Percentiles rank a stretch among this genome's conserved stretches.
Evolutionary conservation across 1,140 invertebrate genomes (phyloP).

Genomic region (Brachionus paranguensis): DNA sequence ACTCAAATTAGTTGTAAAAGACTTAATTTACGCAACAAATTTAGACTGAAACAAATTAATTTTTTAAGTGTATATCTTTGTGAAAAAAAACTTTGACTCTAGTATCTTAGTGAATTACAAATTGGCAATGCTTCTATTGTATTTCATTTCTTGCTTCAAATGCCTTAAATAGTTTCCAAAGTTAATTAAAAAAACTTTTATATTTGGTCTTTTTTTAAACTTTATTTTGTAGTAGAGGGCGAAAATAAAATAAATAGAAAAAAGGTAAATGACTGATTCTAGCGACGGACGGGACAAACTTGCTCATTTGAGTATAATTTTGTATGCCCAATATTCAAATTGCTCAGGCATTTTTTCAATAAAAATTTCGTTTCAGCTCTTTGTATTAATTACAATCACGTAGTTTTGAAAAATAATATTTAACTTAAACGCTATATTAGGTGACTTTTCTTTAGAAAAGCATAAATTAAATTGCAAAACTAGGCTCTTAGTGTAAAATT

Average conservation of each 20-base stretch:
- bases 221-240: background rate
- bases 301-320: background rate
- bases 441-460: slow-evolving; percentile 18
- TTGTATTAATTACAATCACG: slow-evolving; percentile 34
- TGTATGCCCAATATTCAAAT: background rate
- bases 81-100: background rate
- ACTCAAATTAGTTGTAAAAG: background rate
- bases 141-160: background rate
- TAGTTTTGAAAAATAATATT: slow-evolving; percentile 13
- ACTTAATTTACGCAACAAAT: background rate
- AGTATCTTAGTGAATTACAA: background rate
- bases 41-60: background rate
- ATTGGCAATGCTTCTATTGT: background rate
- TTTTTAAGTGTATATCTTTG: background rate
- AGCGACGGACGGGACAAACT: background rate
- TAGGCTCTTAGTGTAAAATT: background rate
- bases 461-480: background rate
- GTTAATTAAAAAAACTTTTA: background rate
- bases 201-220: background rate
- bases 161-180: background rate
- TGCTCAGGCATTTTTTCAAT: background rate
- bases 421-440: slow-evolving; percentile 1
- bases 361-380: background rate
- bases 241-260: background rate
- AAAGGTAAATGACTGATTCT: background rate